These are phyloP conservation scores for Actenoides hombroni DNA, from an alignment of 2,113 vertebrate genomes.

Conservation along the genomic window DNA sequence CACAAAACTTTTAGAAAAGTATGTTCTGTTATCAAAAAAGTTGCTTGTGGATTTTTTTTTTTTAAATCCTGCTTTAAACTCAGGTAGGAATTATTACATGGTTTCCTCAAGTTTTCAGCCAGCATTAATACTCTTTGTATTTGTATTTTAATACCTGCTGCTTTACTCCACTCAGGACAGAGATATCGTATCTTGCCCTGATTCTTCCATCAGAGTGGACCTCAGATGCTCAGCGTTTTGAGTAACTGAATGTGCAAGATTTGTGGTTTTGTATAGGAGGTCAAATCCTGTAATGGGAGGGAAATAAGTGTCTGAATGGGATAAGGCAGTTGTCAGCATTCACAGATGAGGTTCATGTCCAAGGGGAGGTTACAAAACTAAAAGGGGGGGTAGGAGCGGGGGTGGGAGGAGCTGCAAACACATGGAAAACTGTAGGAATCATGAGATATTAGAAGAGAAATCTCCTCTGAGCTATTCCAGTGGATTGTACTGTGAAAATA, in stretches of 20 bases:
- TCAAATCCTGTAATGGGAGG: neutral
- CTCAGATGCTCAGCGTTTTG: neutral
- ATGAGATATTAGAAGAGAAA: neutral
- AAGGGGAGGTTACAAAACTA: neutral
- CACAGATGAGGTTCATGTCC: accelerated
- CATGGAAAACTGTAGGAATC: neutral
- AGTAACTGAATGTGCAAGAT: neutral
- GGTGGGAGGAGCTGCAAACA: neutral
- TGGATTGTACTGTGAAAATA: neutral
- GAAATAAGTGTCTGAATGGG: neutral
- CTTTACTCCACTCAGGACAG: neutral
- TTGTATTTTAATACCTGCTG: neutral
- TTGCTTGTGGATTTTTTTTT: neutral
- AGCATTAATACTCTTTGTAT: neutral
- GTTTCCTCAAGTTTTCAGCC: neutral
- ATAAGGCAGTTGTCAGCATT: neutral
- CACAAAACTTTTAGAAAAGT: neutral
- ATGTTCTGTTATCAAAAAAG: neutral
- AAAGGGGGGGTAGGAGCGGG: neutral
- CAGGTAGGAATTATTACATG: neutral
- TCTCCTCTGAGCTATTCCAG: neutral
- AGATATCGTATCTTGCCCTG: neutral
- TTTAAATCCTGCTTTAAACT: neutral
- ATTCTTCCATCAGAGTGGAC: neutral
- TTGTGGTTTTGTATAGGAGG: neutral